phyloP scores from a whole-genome alignment of 2,888 invertebrate genomes.

The Drosophila putrida region DNA sequence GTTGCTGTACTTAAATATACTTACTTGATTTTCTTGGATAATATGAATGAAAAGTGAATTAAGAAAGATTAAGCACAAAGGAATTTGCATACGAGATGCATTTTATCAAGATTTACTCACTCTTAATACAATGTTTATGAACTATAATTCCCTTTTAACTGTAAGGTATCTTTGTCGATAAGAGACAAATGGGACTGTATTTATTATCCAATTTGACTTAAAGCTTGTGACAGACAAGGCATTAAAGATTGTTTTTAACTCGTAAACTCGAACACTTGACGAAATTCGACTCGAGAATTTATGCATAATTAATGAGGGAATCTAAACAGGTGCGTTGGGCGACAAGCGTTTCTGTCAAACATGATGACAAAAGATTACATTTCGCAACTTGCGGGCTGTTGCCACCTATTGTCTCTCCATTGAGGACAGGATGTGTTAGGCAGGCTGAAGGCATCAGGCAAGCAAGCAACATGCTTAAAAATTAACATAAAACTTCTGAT shows the following conservation, averaged over 20 bases:
- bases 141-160: not conserved
- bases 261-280: slow-evolving; percentile 31
- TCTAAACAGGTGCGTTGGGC: slow-evolving; percentile 78
- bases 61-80: too few relatives aligned
- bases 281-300: slow-evolving; percentile 70
- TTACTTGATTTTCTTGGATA: too few relatives aligned
- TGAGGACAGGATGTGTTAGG: slow-evolving; percentile 61
- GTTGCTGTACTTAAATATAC: too few relatives aligned
- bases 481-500: slow-evolving; percentile 83
- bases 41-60: too few relatives aligned
- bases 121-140: not conserved
- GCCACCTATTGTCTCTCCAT: slow-evolving; percentile 38
- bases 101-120: too few relatives aligned
- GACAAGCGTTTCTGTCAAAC: slow-evolving; percentile 79
- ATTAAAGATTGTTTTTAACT: slow-evolving; percentile 40
- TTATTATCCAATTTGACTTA: slow-evolving; percentile 22
- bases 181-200: slow-evolving; percentile 1
- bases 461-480: slow-evolving; percentile 71
- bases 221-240: slow-evolving; percentile 14
- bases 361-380: slow-evolving; percentile 82
- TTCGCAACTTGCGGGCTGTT: slow-evolving; percentile 69
- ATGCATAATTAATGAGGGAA: slow-evolving; percentile 84
- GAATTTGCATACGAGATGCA: too few relatives aligned
- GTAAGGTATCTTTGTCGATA: not conserved
- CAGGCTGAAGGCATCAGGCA: slow-evolving; percentile 15